Evolutionary conservation across 2,113 vertebrate genomes (phyloP).

Genomic region (Leucoraja erinaceus): DNA sequence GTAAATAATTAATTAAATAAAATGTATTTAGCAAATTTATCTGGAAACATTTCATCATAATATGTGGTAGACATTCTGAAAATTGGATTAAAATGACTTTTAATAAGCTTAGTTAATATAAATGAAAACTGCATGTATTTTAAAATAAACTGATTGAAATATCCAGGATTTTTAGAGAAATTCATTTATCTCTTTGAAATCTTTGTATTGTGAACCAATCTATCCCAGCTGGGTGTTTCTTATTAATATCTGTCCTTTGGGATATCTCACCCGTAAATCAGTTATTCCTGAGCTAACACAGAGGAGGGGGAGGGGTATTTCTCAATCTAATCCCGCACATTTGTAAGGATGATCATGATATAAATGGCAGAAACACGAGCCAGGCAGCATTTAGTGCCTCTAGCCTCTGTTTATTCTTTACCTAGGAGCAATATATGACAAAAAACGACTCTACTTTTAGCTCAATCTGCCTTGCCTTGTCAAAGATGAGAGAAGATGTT

Average conservation of each 20-base stretch:
- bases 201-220: background rate
- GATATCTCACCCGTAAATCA: background rate
- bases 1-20: background rate
- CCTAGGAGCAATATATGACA: background rate
- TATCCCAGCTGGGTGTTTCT: background rate
- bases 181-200: slow-evolving; percentile 13
- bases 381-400: background rate
- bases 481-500: background rate
- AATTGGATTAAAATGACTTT: background rate
- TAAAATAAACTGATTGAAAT: slow-evolving; percentile 9
- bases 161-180: background rate
- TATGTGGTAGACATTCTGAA: background rate
- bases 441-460: background rate
- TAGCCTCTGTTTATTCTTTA: background rate
- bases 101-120: slow-evolving; percentile 22
- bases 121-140: background rate
- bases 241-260: background rate
- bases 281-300: background rate
- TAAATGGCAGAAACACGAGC: background rate
- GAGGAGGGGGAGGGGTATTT: background rate
- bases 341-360: background rate
- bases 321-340: background rate
- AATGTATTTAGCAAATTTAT: background rate
- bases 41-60: slow-evolving; percentile 2
- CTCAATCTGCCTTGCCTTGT: background rate